Evolutionary conservation across 2,888 invertebrate species (phyloP).

Genomic region (Eupithecia abbreviata): DNA sequence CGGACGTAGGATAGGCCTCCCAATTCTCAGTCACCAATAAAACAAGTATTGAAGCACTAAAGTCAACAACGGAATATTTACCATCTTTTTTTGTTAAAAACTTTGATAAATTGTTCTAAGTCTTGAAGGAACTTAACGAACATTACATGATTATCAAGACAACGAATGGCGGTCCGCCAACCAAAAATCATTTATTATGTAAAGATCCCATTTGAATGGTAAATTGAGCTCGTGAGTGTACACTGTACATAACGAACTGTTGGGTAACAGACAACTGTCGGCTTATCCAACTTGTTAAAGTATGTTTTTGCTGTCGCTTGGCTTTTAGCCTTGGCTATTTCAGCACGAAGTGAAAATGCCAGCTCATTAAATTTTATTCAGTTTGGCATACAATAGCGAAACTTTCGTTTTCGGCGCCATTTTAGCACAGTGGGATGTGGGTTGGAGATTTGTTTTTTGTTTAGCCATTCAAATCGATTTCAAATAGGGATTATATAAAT

Average conservation of each 20-base stretch:
- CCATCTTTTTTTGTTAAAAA: no score
- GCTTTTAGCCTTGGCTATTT: constrained; percentile 12
- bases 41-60: not conserved
- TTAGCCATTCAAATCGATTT: not conserved
- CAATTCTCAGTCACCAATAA: not conserved
- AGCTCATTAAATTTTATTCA: constrained; percentile 2
- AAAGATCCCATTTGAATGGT: constrained; percentile 1
- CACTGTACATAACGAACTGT: not conserved
- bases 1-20: no score
- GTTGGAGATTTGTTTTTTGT: not conserved
- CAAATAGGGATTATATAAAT: not conserved
- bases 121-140: no score
- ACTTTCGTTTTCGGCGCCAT: not conserved
- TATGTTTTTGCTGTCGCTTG: constrained; percentile 2
- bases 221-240: not conserved
- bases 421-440: not conserved
- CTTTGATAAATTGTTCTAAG: no score
- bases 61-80: no score
- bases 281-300: constrained; percentile 20
- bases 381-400: not conserved
- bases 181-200: not conserved
- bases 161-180: not conserved
- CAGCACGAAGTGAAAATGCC: constrained; percentile 4
- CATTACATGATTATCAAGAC: not conserved
- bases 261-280: constrained; percentile 18